Evolutionary conservation across 2,113 vertebrate species (phyloP), one percentile per base, ranked within the genome.

Genomic region (Grammomys surdaster): DNA sequence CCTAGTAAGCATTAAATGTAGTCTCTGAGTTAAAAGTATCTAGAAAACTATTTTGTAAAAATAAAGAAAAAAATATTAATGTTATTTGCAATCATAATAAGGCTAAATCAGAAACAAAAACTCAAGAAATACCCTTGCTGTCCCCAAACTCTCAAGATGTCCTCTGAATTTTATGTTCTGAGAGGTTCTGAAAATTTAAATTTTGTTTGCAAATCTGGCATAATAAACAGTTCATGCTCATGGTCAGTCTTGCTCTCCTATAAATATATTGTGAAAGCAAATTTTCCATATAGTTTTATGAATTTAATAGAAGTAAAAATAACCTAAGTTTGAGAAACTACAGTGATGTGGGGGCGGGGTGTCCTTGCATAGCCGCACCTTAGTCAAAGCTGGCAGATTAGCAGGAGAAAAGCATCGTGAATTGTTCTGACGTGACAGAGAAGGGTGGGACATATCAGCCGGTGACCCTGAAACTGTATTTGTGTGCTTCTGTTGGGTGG

Each of bases 1-100:
- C 94, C 95, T n/a, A 95, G 87, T 93, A 96, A 94, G 16, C 82
- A 96, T 72, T 94, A 93, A 95, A 93, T 65, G 95, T 78, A 87
- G 9, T 65, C 93, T 96, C 46, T 63, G 88, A 48, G 86, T 80
- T 95, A 96, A 92, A 96, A 92, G 69, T 97, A 87, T 65, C 16
- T 20, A 80, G 40, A 84, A 90, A 78, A 3, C 1, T 8, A 96
- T 56, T 93, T 91, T 67, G 19, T 91, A 92, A 88, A 96, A 94
- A 77, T 97, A 93, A 97, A 58, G n/a, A 28, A 91, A 82, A 82
- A 98, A 89, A 7, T 86, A 89, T 54, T 20, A 36, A 93, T 46
- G 24, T 85, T 84, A 76, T 8, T 76, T 88, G 33, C 93, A 97
- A 88, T 70, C 51, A 96, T 43, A 43, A 22, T 82, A 33, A 76